Evolutionary conservation across 2,797 vertebrate genomes (phyloP).

Genomic region (Phaenicophaeus curvirostris): DNA sequence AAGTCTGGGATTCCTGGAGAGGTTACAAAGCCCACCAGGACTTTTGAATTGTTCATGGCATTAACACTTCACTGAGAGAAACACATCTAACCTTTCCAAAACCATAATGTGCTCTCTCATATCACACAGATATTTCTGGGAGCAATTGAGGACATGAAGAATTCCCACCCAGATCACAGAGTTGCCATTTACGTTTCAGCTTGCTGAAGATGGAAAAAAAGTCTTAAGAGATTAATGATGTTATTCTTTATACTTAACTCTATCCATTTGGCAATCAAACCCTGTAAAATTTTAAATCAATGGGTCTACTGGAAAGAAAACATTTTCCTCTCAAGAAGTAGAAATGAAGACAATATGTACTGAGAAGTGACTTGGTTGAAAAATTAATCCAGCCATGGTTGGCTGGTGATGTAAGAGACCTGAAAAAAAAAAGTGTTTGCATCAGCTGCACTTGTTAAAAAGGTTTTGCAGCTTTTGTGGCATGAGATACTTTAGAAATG

Average conservation of each 20-base stretch:
- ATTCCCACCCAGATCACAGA: background rate
- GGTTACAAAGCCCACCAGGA: background rate
- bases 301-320: background rate
- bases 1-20: background rate
- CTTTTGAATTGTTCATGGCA: background rate
- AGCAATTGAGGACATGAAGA: background rate
- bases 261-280: background rate
- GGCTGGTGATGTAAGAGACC: background rate
- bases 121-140: background rate
- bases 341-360: background rate
- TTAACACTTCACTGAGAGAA: background rate
- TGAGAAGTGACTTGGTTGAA: background rate
- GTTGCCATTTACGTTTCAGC: rapidly evolving
- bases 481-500: background rate
- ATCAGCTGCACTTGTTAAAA: rapidly evolving
- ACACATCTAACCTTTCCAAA: background rate
- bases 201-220: background rate
- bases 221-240: background rate
- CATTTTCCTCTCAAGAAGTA: background rate
- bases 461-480: background rate
- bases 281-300: background rate
- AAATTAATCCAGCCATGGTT: background rate
- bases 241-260: background rate
- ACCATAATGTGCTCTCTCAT: background rate
- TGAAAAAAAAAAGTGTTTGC: background rate